Evolutionary conservation across 2,113 vertebrate species (phyloP).

Genomic region (Benitochromis conjunctus): DNA sequence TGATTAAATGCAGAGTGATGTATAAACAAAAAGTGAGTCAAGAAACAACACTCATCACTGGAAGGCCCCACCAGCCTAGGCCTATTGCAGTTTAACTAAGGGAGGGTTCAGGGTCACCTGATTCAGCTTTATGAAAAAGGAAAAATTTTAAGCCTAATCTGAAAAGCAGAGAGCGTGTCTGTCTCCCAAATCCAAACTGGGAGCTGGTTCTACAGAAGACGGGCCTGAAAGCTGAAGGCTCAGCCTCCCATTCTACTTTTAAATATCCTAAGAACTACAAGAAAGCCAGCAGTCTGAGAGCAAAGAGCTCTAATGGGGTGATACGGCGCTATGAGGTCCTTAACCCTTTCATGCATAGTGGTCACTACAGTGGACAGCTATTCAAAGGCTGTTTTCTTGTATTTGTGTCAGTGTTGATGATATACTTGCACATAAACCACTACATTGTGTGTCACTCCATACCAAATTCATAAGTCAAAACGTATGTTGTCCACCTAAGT

Average conservation of each 20-base stretch:
- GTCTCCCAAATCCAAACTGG: neutral
- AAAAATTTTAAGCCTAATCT: neutral
- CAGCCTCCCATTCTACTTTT: neutral
- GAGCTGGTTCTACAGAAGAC: neutral
- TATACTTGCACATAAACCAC: too few species aligned
- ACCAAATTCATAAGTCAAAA: too few species aligned
- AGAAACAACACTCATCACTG: too few species aligned
- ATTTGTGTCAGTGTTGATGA: too few species aligned
- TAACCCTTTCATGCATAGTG: neutral
- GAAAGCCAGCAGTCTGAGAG: neutral
- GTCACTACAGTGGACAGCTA: too few species aligned
- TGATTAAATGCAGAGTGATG: too few species aligned
- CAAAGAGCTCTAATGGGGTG: neutral
- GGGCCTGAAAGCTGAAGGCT: neutral
- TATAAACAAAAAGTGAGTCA: too few species aligned
- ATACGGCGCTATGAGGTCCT: neutral
- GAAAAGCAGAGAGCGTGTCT: neutral
- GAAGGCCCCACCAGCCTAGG: too few species aligned
- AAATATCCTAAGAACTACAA: neutral
- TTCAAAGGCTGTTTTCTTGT: too few species aligned
- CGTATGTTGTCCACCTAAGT: too few species aligned
- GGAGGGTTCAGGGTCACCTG: neutral
- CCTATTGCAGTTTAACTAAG: neutral
- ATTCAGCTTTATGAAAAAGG: neutral
- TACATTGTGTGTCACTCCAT: too few species aligned